Evolutionary conservation across 1,140 invertebrate genomes (phyloP), one percentile per base, ranked within the genome.

Genomic region (Lordiphosa clarofinis): DNA sequence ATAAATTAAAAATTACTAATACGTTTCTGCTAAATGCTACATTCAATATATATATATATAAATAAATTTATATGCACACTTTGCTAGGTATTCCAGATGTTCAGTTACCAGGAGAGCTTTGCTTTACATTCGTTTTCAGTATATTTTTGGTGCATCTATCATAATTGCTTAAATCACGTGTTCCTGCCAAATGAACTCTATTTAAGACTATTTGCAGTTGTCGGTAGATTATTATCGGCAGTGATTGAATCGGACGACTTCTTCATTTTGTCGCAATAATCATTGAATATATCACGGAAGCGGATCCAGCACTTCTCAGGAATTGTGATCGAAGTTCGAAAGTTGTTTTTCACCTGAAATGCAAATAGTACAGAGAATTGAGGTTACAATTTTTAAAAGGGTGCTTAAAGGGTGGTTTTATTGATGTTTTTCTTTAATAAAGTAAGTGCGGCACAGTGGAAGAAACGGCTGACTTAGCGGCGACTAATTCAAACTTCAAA

Each of bases 321-420:
- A 89, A 99, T 96, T 73, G 97, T 99, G 89, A 99, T 98, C 70
- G 97, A 96, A 84, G 97, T 98, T 90, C 97, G 95, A 91, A 98
- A 98, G 91, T 98, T 98, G 86, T 96, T 97, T 90, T 98, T 97
- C 63, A 98, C 97, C 96, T 98, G 89, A 6, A 79, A 47, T 48
- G 35, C 2, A 6, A 56, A 49, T 47, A 19, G 13, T 0, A 37
- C 6, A 12, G 10, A 11, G 4, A 8, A 13, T 13, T 42, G 11
- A n/a, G 19, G n/a, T 36, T 24, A 33, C 15, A 37, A 4, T 35
- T 6, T 42, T 4, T 0, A 33, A n/a, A 24, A 24, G 21, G n/a
- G n/a, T n/a, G n/a, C n/a, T n/a, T n/a, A n/a, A n/a, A n/a, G n/a
- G n/a, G n/a, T n/a, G n/a, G n/a, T n/a, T n/a, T n/a, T n/a, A n/a